Conservation (phyloP, 2,888 invertebrate species). For the Acleris literana region DNA sequence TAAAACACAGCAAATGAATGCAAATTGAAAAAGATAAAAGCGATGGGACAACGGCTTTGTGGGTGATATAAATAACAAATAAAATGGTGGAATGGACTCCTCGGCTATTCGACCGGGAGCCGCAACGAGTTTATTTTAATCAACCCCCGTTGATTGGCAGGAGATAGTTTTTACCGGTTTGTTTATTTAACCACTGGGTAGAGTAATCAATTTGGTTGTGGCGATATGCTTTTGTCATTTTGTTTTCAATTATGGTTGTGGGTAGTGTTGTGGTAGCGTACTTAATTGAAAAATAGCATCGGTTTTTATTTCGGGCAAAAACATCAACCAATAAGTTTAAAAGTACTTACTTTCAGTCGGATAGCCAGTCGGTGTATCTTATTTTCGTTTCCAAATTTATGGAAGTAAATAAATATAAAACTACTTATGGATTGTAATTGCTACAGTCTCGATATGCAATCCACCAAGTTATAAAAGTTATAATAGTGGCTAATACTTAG, state of each 20-base stretch:
- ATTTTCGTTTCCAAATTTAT: too few relatives aligned
- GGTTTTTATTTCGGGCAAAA: too few relatives aligned
- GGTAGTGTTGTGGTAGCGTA: too few relatives aligned
- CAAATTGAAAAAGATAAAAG: slow-evolving; percentile 1
- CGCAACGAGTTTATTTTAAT: slow-evolving; percentile 42
- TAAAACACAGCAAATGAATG: background rate
- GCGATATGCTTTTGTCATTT: slow-evolving; percentile 14
- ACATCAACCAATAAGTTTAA: too few relatives aligned
- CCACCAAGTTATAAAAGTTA: too few relatives aligned
- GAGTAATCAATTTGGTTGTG: slow-evolving; percentile 17
- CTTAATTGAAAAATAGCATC: background rate
- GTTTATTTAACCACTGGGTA: slow-evolving; percentile 22
- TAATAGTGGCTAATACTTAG: too few relatives aligned
- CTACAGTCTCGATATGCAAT: too few relatives aligned
- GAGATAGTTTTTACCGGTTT: slow-evolving; percentile 36
- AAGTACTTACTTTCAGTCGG: too few relatives aligned
- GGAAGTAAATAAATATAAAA: too few relatives aligned
- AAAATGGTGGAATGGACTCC: slow-evolving; percentile 6
- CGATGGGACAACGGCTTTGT: background rate
- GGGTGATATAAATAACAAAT: slow-evolving; percentile 23
- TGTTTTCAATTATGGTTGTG: background rate
- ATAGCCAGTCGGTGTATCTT: too few relatives aligned
- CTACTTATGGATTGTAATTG: too few relatives aligned
- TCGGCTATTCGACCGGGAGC: slow-evolving; percentile 16
- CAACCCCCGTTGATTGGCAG: slow-evolving; percentile 42